phyloP scores from a whole-genome alignment of 2,888 invertebrate genomes.

The Lamellibrachia satsuma region DNA sequence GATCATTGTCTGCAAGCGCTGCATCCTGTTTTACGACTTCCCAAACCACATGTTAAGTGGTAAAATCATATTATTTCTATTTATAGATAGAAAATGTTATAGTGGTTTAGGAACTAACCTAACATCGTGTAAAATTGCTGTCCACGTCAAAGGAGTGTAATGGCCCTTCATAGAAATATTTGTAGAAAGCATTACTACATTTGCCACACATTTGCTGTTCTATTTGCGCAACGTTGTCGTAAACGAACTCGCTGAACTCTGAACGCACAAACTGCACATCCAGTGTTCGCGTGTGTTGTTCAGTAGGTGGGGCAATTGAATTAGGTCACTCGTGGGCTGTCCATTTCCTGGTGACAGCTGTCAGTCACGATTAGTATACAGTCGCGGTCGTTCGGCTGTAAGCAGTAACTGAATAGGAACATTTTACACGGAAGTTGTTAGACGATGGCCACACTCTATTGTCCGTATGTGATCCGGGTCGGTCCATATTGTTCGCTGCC shows the following conservation, averaged over 20 bases:
- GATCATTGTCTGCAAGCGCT: not conserved
- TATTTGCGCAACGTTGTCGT: not conserved
- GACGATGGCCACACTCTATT: not conserved
- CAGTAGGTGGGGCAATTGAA: not conserved
- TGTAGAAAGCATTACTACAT: too few relatives aligned
- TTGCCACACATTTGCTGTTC: not conserved
- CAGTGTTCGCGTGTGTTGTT: not conserved
- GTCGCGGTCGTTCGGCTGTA: not conserved
- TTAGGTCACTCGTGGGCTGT: not conserved
- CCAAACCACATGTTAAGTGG: not conserved
- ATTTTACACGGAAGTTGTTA: not conserved
- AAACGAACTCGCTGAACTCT: not conserved
- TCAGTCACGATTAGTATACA: not conserved
- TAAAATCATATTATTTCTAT: not conserved
- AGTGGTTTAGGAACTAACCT: not conserved
- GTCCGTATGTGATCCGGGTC: not conserved
- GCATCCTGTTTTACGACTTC: not conserved
- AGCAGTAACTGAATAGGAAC: not conserved
- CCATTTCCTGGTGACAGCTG: constrained; percentile 1
- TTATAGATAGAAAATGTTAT: not conserved
- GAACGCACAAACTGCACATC: not conserved
- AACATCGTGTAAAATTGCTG: not conserved
- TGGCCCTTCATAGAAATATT: too few relatives aligned
- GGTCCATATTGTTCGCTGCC: not conserved
- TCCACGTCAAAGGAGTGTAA: not conserved